Evolutionary conservation across 1,140 invertebrate species (phyloP).

Genomic region (Probaryconus sp.): DNA sequence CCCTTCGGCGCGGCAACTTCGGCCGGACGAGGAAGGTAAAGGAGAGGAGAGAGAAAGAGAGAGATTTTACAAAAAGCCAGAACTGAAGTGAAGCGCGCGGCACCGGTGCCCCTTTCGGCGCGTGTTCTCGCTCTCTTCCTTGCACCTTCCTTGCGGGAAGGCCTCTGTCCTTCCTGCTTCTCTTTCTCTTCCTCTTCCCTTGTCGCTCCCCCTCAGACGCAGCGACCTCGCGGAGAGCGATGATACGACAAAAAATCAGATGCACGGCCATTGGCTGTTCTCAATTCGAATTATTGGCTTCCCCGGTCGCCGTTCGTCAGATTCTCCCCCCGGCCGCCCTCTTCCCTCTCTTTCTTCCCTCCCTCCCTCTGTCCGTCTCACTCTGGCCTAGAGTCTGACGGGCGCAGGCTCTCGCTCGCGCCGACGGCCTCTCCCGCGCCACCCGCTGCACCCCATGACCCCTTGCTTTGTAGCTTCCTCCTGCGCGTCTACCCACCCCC

Average conservation of each 20-base stretch:
- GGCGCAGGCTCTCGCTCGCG: background rate
- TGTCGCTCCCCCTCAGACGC: conserved; percentile 35
- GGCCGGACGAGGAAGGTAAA: conserved; percentile 40
- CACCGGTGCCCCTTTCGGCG: conserved; percentile 11
- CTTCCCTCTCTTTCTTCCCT: conserved; percentile 42
- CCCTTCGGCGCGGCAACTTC: conserved; percentile 12
- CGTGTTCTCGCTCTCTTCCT: conserved; percentile 6
- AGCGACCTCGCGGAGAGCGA: conserved; percentile 60
- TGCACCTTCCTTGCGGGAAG: conserved; percentile 7
- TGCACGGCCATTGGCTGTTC: conserved; percentile 78
- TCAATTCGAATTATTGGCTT: conserved; percentile 79
- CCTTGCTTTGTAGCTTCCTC: conserved; percentile 50
- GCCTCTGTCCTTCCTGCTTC: too few relatives aligned
- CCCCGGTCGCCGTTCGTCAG: conserved; percentile 77
- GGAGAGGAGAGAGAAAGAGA: too few relatives aligned
- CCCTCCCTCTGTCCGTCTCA: conserved; percentile 6
- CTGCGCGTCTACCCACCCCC: conserved; percentile 27
- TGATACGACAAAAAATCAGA: conserved; percentile 76
- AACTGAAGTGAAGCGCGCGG: too few relatives aligned
- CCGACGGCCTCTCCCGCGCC: conserved; percentile 16
- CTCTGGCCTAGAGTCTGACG: too few relatives aligned
- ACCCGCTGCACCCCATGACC: conserved; percentile 49
- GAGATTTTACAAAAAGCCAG: conserved; percentile 57
- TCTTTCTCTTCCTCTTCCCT: background rate
- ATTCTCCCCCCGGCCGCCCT: conserved; percentile 58